A percentile compares a stretch with the other conserved stretches of the same genome.
phyloP scores from a whole-genome alignment of 2,888 invertebrate genomes.

The Oscheius sp. region DNA sequence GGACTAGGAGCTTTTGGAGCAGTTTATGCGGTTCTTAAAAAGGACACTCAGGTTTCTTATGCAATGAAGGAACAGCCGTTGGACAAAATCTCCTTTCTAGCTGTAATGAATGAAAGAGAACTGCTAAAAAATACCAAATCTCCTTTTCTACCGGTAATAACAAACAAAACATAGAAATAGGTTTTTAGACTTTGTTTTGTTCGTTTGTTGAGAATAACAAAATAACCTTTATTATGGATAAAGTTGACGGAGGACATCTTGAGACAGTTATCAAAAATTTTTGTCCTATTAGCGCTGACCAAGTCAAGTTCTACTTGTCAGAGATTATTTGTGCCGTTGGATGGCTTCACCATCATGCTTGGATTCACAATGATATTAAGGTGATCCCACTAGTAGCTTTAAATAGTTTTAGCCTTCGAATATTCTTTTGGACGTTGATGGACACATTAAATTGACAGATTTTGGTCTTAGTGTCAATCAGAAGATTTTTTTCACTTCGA shows the following conservation, averaged over 20 bases:
- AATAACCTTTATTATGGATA: neutral
- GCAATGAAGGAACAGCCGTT: neutral
- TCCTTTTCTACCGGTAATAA: neutral
- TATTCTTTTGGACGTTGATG: neutral
- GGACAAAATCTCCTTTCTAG: too few species aligned
- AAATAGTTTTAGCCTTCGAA: neutral
- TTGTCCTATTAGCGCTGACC: neutral
- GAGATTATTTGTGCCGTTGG: neutral
- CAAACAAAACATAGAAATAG: neutral
- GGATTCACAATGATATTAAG: neutral
- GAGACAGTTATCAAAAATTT: neutral
- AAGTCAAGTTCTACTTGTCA: neutral
- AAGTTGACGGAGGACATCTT: neutral
- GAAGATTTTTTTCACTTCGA: too few species aligned
- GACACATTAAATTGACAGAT: neutral
- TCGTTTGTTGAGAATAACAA: neutral
- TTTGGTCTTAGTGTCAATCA: neutral
- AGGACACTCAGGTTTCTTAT: neutral
- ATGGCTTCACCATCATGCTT: neutral
- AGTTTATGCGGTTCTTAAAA: neutral
- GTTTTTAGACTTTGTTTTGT: neutral
- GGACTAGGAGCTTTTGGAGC: too few species aligned
- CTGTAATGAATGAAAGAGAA: neutral
- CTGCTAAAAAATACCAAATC: neutral
- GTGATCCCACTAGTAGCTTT: neutral